Base-by-base conservation (phyloP, 2,797 vertebrate species). In the Tenualosa ilisha region DNA sequence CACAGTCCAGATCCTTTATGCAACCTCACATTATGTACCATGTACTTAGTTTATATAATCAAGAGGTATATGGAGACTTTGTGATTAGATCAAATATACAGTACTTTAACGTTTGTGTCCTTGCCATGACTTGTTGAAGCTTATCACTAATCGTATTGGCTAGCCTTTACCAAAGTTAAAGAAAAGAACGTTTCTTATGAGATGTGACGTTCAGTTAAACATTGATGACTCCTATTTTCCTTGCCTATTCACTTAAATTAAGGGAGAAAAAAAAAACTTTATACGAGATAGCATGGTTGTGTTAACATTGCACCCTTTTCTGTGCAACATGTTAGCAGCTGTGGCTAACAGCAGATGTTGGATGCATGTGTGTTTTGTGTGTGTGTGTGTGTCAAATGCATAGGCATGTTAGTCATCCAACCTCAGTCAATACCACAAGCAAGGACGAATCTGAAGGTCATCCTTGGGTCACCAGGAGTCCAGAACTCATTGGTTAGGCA, bases 1-100 rank as follows among this genome's bases (percentile, higher is more conserved):
- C 79, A 88, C 59, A 88, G 6, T 43, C 82, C 89, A 89, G 86
- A 92, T 89, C 90, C 53, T 88, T 84, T 90, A 88, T 86, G 89
- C 87, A 88, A 87, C 88, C 72, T 65, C n/a, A 61, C 85, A 84
- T 86, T 82, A 22, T 56, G 54, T 24, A 24, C 59, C 24, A n/a
- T 63, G n/a, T 63, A 6, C 59, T 63, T 63, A n/a, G n/a, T 63
- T 63, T 63, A 24, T 63, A 63, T 24, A 63, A 63, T 24, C 59
- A 24, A 63, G 59, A 63, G 59, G 59, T 63, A 24, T 63, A 63
- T 24, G n/a, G 59, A 24, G 59, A 24, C 3, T 24, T 59, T 22
- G 20, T 24, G n/a, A 63, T 24, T 63, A 43, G 31, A 43, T 37
- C 6, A 75, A 56, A 56, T 56, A 56, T 22, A 56, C 20, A 4